Evolutionary conservation across 2,888 invertebrate genomes (phyloP).

Genomic region (Diplolepis rosae): DNA sequence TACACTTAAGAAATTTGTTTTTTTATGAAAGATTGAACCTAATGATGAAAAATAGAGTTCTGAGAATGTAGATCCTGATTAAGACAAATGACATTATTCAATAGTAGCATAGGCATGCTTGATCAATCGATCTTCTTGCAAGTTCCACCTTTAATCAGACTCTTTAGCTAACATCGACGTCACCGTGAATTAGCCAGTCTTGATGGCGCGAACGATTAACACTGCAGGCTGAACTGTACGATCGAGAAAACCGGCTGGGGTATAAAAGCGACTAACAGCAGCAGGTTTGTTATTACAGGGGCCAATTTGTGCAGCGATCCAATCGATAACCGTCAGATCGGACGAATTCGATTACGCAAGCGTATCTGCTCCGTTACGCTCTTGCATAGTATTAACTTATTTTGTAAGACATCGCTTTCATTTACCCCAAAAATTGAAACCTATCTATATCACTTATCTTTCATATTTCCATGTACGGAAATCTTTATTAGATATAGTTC

Average conservation of each 20-base stretch:
- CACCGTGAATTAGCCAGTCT: conserved; percentile 49
- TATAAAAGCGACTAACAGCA: conserved; percentile 21
- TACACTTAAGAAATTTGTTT: no score
- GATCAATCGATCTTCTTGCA: conserved; percentile 35
- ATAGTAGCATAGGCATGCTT: neutral
- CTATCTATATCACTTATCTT: no score
- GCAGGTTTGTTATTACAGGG: conserved; percentile 50
- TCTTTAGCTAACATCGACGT: conserved; percentile 58
- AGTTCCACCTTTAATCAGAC: conserved; percentile 52
- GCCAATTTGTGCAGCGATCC: conserved; percentile 52
- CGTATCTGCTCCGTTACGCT: conserved; percentile 6
- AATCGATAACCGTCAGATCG: conserved; percentile 38
- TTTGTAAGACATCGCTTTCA: neutral
- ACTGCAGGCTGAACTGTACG: conserved; percentile 37
- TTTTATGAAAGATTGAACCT: no score
- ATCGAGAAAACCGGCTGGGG: conserved; percentile 28
- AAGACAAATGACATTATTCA: neutral
- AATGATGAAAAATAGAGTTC: neutral
- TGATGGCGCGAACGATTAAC: conserved; percentile 49
- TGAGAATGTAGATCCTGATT: neutral
- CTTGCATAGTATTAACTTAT: conserved; percentile 6
- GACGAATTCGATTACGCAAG: conserved; percentile 12
- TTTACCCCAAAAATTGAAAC: neutral
- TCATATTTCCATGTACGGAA: no score
- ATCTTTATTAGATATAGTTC: no score